These are phyloP conservation scores for Anolis carolinensis DNA, from an alignment of 2,113 vertebrate species.

Conservation along the genomic window DNA sequence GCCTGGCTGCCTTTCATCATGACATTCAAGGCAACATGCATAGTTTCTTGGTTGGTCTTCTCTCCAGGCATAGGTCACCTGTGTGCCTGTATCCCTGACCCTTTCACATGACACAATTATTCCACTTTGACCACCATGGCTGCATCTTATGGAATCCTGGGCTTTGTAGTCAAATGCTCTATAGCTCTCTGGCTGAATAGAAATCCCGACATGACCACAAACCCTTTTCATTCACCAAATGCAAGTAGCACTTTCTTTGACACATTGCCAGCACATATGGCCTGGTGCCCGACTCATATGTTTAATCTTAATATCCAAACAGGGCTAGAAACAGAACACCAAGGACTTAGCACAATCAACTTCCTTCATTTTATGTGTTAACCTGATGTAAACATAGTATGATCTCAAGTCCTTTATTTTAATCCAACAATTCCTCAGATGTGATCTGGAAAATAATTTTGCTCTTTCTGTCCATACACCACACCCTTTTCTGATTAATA, in stretches of 20 bases:
- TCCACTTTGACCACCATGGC: no score
- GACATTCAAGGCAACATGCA: no score
- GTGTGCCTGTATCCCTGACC: no score
- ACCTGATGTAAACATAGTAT: not conserved
- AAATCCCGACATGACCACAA: no score
- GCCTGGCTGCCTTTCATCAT: no score
- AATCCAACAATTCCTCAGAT: not conserved
- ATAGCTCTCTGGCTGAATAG: no score
- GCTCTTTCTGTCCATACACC: conserved; percentile 38
- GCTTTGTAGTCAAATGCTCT: no score
- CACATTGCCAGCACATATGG: not conserved
- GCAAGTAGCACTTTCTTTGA: not conserved
- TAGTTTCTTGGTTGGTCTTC: not conserved
- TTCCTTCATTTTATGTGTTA: conserved; percentile 26
- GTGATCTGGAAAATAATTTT: conserved; percentile 35
- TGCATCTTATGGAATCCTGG: no score
- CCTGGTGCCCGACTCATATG: not conserved
- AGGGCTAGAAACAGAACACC: not conserved
- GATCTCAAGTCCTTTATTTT: conserved; percentile 20
- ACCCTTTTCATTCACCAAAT: no score
- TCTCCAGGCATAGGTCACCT: not conserved
- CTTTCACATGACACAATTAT: no score
- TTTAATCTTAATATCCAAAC: not conserved
- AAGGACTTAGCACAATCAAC: not conserved
- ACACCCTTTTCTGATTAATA: conserved; percentile 61